Evolutionary conservation across 2,797 vertebrate species (phyloP).

Genomic region (Eulemur albifrons): DNA sequence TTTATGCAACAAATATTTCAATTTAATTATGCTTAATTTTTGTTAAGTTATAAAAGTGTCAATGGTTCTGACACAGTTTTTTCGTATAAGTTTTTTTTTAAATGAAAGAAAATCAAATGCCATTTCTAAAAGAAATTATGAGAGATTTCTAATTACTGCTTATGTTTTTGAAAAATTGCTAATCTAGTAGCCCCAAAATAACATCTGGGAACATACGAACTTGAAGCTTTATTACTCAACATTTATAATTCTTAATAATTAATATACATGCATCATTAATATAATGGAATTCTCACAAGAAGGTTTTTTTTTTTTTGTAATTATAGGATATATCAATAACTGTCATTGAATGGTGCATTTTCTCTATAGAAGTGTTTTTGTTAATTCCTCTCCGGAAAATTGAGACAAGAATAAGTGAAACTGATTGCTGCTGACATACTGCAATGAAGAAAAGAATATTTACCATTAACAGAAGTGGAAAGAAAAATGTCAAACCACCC

Average conservation of each 20-base stretch:
- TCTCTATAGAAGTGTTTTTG: conserved; percentile 44
- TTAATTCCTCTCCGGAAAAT: conserved; percentile 42
- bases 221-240: conserved; percentile 66
- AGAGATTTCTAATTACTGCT: conserved; percentile 80
- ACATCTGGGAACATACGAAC: conserved; percentile 65
- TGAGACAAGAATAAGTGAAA: conserved; percentile 9
- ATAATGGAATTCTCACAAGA: conserved; percentile 56
- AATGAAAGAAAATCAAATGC: conserved; percentile 78
- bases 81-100: conserved; percentile 61
- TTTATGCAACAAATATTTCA: conserved; percentile 85
- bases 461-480: background rate
- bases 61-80: conserved; percentile 66
- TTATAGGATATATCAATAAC: conserved; percentile 65
- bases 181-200: conserved; percentile 67
- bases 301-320: conserved; percentile 31
- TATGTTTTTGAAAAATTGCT: conserved; percentile 75
- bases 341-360: conserved; percentile 55
- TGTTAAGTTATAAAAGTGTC: conserved; percentile 76
- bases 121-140: conserved; percentile 71
- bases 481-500: background rate
- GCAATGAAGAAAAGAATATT: background rate
- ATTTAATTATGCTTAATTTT: conserved; percentile 84
- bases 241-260: conserved; percentile 74
- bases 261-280: conserved; percentile 67
- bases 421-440: background rate